Evolutionary conservation across 2,797 vertebrate genomes (phyloP).

Genomic region (Enteromius argenteus): DNA sequence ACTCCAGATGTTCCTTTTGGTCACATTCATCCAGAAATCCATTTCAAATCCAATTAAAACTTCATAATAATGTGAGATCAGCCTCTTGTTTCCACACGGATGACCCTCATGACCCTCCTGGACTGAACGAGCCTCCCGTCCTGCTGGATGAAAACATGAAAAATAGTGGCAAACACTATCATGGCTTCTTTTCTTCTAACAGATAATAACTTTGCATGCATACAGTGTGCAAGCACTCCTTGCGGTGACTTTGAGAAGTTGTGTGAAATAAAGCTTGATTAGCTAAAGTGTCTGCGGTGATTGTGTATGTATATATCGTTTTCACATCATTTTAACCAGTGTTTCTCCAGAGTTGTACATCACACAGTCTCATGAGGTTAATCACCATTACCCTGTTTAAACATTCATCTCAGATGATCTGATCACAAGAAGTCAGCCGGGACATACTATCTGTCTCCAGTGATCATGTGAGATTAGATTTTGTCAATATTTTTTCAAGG

Average conservation of each 20-base stretch:
- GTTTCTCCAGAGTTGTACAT: background rate
- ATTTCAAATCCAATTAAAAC: too few relatives aligned
- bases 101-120: background rate
- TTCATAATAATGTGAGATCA: too few relatives aligned
- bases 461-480: background rate
- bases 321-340: background rate
- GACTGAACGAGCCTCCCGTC: background rate
- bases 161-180: background rate
- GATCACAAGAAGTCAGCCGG: background rate
- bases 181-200: background rate
- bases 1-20: too few relatives aligned
- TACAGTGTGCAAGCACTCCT: background rate
- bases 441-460: background rate
- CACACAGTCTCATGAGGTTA: background rate
- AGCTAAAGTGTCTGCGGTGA: background rate
- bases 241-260: background rate
- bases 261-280: background rate
- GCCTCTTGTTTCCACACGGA: background rate
- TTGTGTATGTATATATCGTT: background rate
- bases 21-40: too few relatives aligned
- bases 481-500: background rate
- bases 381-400: background rate
- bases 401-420: too few relatives aligned
- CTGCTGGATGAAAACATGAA: constrained; percentile 24
- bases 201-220: background rate